Evolutionary conservation across 2,797 vertebrate genomes (phyloP).

Genomic region (Furcifer pardalis): DNA sequence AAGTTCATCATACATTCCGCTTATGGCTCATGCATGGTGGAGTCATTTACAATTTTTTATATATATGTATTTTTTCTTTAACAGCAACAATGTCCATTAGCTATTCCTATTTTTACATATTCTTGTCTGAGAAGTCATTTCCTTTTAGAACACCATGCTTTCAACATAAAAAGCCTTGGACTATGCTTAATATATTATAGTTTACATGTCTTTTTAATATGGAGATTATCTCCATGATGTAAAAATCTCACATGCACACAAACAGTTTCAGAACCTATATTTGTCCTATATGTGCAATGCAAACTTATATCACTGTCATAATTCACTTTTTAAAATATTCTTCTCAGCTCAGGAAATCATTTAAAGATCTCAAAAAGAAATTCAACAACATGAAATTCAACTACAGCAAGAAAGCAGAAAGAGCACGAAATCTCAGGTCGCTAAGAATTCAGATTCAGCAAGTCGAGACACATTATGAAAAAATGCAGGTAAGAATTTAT

Average conservation of each 20-base stretch:
- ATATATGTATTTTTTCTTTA: background rate
- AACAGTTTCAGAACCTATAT: background rate
- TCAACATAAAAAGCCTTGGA: background rate
- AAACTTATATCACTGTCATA: background rate
- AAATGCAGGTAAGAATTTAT: conserved; percentile 78
- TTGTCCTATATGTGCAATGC: background rate
- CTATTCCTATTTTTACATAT: conserved; percentile 1
- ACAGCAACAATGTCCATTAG: background rate
- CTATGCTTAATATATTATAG: background rate
- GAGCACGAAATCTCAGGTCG: conserved; percentile 80
- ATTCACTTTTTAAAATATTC: conserved; percentile 33
- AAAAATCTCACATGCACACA: background rate
- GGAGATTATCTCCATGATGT: background rate
- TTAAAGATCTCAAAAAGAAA: conserved; percentile 89
- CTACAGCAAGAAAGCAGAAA: conserved; percentile 86
- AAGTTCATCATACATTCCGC: background rate
- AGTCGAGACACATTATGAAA: conserved; percentile 82
- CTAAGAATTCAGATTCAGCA: conserved; percentile 87
- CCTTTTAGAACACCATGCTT: background rate
- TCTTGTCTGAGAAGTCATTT: background rate
- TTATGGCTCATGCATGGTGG: background rate
- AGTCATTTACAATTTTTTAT: background rate
- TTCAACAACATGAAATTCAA: conserved; percentile 91
- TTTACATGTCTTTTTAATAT: background rate
- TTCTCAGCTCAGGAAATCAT: conserved; percentile 84